phyloP scores from a whole-genome alignment of 2,888 invertebrate species.

The Rhynchonema sp. region DNA sequence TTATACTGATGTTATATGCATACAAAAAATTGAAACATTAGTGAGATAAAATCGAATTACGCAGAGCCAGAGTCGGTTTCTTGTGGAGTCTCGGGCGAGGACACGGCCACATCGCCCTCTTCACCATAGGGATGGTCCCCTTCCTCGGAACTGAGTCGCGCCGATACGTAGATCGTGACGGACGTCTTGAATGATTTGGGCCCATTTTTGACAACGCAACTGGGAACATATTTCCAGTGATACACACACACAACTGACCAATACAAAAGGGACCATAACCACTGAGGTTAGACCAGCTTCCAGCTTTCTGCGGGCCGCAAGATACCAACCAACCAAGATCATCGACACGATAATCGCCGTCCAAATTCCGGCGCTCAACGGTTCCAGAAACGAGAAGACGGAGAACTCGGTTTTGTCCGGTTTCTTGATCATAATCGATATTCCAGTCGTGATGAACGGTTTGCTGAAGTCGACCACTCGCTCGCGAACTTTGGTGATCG shows the following conservation, averaged over 20 bases:
- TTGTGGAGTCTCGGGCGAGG: too few relatives aligned
- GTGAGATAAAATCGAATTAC: too few relatives aligned
- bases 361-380: constrained; percentile 92
- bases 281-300: too few relatives aligned
- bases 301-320: too few relatives aligned
- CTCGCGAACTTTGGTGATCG: constrained; percentile 82
- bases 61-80: too few relatives aligned
- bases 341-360: constrained; percentile 57
- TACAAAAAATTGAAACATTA: too few relatives aligned
- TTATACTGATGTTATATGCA: too few relatives aligned
- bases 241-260: too few relatives aligned
- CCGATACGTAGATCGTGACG: constrained; percentile 86
- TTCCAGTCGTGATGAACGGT: constrained; percentile 87
- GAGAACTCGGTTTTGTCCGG: constrained; percentile 47
- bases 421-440: constrained; percentile 81
- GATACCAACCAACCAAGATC: constrained; percentile 65
- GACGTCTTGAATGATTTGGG: constrained; percentile 58
- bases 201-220: too few relatives aligned
- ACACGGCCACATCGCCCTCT: constrained; percentile 29
- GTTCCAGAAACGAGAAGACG: constrained; percentile 87
- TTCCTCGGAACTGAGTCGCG: constrained; percentile 88
- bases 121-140: constrained; percentile 46
- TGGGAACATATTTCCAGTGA: too few relatives aligned
- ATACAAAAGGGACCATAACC: too few relatives aligned
- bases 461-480: constrained; percentile 89